Evolutionary conservation across 2,113 vertebrate species (phyloP).

Genomic region (Hippocampus comes): DNA sequence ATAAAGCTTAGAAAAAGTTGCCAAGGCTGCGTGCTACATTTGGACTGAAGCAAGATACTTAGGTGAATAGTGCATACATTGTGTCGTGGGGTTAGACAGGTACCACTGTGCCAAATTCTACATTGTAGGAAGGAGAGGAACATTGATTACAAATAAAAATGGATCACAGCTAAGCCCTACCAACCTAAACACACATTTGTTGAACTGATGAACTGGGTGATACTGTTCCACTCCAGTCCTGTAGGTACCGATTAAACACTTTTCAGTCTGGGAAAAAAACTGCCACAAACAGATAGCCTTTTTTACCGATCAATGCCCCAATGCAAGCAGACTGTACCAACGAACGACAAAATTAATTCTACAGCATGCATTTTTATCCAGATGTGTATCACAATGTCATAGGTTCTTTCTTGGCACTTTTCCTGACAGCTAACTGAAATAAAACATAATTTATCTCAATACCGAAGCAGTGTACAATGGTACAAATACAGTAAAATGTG

Average conservation of each 20-base stretch:
- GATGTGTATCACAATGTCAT: too few relatives aligned
- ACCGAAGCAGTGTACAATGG: too few relatives aligned
- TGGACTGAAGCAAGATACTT: conserved; percentile 46
- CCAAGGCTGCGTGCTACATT: conserved; percentile 43
- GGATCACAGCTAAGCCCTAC: background rate
- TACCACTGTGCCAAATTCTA: background rate
- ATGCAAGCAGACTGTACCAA: background rate
- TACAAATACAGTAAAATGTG: too few relatives aligned
- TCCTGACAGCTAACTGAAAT: too few relatives aligned
- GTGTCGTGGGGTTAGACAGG: conserved; percentile 2
- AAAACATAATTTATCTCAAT: too few relatives aligned
- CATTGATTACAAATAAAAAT: conserved; percentile 36
- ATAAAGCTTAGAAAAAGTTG: conserved; percentile 39
- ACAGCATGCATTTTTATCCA: too few relatives aligned
- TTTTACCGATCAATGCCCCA: background rate
- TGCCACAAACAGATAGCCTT: too few relatives aligned
- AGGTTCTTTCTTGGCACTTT: too few relatives aligned
- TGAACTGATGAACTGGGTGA: background rate
- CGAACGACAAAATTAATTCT: too few relatives aligned
- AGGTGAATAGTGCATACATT: conserved; percentile 27
- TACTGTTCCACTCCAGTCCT: background rate
- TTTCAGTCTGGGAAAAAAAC: too few relatives aligned
- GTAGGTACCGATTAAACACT: background rate
- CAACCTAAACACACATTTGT: background rate
- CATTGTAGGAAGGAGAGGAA: conserved; percentile 18